A percentile compares a stretch with the other conserved stretches of the same genome.
Evolutionary conservation across 1,140 invertebrate species (phyloP).

Genomic region (Sycophaga agraensis): DNA sequence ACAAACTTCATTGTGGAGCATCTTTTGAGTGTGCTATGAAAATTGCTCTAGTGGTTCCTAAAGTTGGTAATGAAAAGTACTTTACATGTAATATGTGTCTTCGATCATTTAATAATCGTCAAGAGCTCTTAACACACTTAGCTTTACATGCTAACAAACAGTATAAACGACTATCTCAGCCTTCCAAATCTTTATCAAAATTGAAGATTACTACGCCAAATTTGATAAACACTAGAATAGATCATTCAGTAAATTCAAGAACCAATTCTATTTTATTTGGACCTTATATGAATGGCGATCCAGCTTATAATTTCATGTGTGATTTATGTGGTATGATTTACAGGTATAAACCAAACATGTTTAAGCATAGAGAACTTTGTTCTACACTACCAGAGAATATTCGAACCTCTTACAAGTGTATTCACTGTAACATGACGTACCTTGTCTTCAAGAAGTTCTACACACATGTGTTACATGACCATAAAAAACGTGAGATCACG

Average conservation of each 20-base stretch:
- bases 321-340: constrained; percentile 56
- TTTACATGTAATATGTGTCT: constrained; percentile 57
- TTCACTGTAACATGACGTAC: constrained; percentile 50
- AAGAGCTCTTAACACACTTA: constrained; percentile 47
- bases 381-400: constrained; percentile 33
- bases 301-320: constrained; percentile 48
- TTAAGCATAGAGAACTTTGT: constrained; percentile 47
- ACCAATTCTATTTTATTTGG: constrained; percentile 10
- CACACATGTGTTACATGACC: constrained; percentile 39
- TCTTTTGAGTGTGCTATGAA: constrained; percentile 57
- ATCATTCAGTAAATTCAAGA: constrained; percentile 1
- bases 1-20: constrained; percentile 49
- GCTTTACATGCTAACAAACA: constrained; percentile 46
- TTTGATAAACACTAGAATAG: too few relatives aligned
- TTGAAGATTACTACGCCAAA: constrained; percentile 25
- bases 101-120: constrained; percentile 42
- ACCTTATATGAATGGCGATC: constrained; percentile 50
- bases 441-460: constrained; percentile 52
- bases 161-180: constrained; percentile 37
- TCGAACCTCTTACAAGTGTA: constrained; percentile 45
- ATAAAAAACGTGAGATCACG: constrained; percentile 45
- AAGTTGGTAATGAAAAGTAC: constrained; percentile 48
- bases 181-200: constrained; percentile 34
- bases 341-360: constrained; percentile 47
- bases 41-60: constrained; percentile 50